These are phyloP conservation scores for Andrena bucephala DNA, from an alignment of 2,888 invertebrate genomes.

Conservation along the genomic window DNA sequence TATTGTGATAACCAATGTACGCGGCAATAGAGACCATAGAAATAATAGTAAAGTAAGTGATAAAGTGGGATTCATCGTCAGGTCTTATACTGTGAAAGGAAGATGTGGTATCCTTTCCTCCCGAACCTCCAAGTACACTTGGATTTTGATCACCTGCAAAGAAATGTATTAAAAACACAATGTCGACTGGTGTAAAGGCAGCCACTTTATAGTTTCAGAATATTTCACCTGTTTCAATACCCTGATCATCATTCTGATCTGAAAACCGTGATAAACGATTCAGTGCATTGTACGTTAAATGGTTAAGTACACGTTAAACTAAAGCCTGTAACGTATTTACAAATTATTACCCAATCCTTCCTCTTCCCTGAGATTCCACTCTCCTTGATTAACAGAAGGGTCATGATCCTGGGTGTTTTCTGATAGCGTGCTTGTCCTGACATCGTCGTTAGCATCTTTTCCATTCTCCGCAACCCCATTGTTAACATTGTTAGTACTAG, in stretches of 20 bases:
- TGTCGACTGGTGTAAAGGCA: background rate
- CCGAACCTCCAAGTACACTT: constrained; percentile 34
- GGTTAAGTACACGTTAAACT: background rate
- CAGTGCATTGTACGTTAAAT: background rate
- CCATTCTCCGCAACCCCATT: background rate
- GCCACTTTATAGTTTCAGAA: background rate
- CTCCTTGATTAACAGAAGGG: constrained; percentile 38
- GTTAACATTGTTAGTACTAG: background rate
- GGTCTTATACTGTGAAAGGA: constrained; percentile 72
- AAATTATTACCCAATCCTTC: constrained; percentile 30
- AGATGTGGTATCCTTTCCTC: constrained; percentile 40
- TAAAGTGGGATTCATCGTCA: constrained; percentile 88
- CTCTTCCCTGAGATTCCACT: constrained; percentile 2
- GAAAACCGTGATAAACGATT: constrained; percentile 27
- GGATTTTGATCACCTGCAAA: constrained; percentile 46
- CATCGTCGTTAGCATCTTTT: constrained; percentile 9
- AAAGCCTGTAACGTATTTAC: background rate
- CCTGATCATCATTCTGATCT: constrained; percentile 51
- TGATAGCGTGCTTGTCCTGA: constrained; percentile 53
- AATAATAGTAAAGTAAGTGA: constrained; percentile 89
- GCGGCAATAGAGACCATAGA: constrained; percentile 87
- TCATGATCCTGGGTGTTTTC: constrained; percentile 60
- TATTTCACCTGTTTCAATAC: constrained; percentile 51
- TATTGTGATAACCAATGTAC: constrained; percentile 89
- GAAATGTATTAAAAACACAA: constrained; percentile 2